Percentiles rank a stretch among this genome's conserved stretches.
Conservation (phyloP, 2,888 invertebrate species). For the Galeopsomyia nigrocyanea region DNA sequence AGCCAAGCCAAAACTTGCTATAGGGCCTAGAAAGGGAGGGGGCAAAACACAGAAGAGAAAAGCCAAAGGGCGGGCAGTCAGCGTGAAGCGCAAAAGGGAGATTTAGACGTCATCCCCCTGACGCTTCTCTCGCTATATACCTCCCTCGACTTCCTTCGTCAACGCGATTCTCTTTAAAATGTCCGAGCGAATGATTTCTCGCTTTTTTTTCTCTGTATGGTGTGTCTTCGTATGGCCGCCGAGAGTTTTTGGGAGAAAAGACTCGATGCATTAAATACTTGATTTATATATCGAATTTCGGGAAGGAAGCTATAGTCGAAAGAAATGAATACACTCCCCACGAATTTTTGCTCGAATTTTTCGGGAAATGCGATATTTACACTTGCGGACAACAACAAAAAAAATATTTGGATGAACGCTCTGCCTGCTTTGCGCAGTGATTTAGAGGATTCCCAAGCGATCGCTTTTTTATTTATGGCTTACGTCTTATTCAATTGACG, state of each 20-base stretch:
- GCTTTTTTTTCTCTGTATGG: slow-evolving; percentile 17
- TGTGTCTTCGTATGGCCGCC: not conserved
- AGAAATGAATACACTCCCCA: slow-evolving; percentile 6
- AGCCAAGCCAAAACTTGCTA: slow-evolving; percentile 8
- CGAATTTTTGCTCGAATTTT: slow-evolving; percentile 34
- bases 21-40: slow-evolving; percentile 19
- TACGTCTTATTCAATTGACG: slow-evolving; percentile 23
- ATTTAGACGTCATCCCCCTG: slow-evolving; percentile 68
- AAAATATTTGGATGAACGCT: slow-evolving; percentile 27
- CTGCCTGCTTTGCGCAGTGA: slow-evolving; percentile 10
- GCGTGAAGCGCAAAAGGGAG: slow-evolving; percentile 61
- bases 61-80: slow-evolving; percentile 65
- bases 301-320: not conserved
- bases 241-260: too few relatives aligned
- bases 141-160: slow-evolving; percentile 48
- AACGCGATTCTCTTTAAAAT: slow-evolving; percentile 55
- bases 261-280: too few relatives aligned
- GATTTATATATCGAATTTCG: not conserved
- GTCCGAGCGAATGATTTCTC: slow-evolving; percentile 44
- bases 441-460: slow-evolving; percentile 9
- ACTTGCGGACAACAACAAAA: slow-evolving; percentile 20
- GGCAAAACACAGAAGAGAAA: slow-evolving; percentile 46
- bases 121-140: slow-evolving; percentile 53
- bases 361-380: slow-evolving; percentile 30
- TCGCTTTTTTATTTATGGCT: slow-evolving; percentile 10